A percentile compares a stretch with the other conserved stretches of the same genome.
Evolutionary conservation across 2,888 invertebrate species (phyloP).

Genomic region (Agonum fuliginosum): DNA sequence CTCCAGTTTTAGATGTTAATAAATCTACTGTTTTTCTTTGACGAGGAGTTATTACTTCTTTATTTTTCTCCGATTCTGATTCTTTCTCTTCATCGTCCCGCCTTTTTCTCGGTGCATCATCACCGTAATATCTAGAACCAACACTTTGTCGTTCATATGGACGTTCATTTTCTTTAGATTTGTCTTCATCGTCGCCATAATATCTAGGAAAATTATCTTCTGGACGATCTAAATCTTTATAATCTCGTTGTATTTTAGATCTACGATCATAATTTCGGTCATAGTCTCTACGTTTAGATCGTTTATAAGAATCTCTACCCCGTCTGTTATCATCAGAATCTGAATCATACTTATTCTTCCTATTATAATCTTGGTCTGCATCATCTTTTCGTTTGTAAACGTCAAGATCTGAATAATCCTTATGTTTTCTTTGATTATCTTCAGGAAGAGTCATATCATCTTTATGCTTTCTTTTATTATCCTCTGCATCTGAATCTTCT

Average conservation of each 20-base stretch:
- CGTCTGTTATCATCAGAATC: slow-evolving; percentile 36
- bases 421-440: slow-evolving; percentile 19
- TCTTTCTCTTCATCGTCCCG: slow-evolving; percentile 62
- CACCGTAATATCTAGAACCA: slow-evolving; percentile 69
- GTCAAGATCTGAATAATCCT: background rate
- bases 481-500: slow-evolving; percentile 50
- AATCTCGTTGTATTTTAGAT: slow-evolving; percentile 58
- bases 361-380: slow-evolving; percentile 17
- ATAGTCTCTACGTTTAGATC: slow-evolving; percentile 53
- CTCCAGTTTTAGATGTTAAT: slow-evolving; percentile 89
- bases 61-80: slow-evolving; percentile 63
- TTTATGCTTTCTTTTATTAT: background rate
- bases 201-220: slow-evolving; percentile 66
- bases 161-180: slow-evolving; percentile 67
- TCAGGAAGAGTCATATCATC: slow-evolving; percentile 41
- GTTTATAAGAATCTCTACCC: slow-evolving; percentile 42
- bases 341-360: slow-evolving; percentile 10
- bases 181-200: slow-evolving; percentile 69
- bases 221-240: slow-evolving; percentile 62
- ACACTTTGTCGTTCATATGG: slow-evolving; percentile 69
- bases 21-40: slow-evolving; percentile 78
- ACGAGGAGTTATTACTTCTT: slow-evolving; percentile 68
- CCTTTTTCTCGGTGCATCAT: slow-evolving; percentile 59
- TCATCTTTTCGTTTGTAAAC: background rate
- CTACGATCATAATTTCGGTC: slow-evolving; percentile 32